These are phyloP conservation scores for Gortyna flavago DNA, from an alignment of 2,888 invertebrate genomes.

Conservation along the genomic window DNA sequence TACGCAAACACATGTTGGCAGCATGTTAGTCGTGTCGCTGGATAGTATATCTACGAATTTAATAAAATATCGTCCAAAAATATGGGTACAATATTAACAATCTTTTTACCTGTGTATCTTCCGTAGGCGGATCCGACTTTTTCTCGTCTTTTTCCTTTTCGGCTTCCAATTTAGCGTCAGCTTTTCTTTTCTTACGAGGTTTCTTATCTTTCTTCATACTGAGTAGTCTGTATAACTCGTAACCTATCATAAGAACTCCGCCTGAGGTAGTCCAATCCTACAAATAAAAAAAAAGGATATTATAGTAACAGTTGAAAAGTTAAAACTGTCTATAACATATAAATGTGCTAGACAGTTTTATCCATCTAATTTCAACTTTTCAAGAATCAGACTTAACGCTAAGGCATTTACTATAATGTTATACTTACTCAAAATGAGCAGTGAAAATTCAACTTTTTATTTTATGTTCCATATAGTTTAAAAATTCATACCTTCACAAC, in stretches of 20 bases:
- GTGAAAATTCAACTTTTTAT: background rate
- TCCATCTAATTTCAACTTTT: background rate
- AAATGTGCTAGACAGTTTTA: background rate
- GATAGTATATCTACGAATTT: background rate
- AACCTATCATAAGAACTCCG: slow-evolving; percentile 98
- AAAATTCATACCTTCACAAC: slow-evolving; percentile 91
- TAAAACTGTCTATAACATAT: background rate
- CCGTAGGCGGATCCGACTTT: slow-evolving; percentile 80
- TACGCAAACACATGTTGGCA: background rate
- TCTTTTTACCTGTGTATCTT: slow-evolving; percentile 82
- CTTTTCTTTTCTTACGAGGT: slow-evolving; percentile 89
- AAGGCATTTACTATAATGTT: background rate
- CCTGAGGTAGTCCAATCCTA: slow-evolving; percentile 96
- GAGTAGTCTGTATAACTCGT: slow-evolving; percentile 98
- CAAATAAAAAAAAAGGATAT: slow-evolving; percentile 50
- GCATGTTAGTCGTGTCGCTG: background rate
- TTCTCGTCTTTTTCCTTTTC: slow-evolving; percentile 81
- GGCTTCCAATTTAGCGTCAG: slow-evolving; percentile 79
- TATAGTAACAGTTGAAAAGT: background rate
- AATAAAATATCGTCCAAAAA: background rate
- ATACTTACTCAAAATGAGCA: background rate
- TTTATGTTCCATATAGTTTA: background rate
- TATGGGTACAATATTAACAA: background rate
- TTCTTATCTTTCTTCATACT: slow-evolving; percentile 93
- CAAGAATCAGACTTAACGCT: background rate